phyloP scores from a whole-genome alignment of 2,113 vertebrate genomes.

The Physeter macrocephalus region DNA sequence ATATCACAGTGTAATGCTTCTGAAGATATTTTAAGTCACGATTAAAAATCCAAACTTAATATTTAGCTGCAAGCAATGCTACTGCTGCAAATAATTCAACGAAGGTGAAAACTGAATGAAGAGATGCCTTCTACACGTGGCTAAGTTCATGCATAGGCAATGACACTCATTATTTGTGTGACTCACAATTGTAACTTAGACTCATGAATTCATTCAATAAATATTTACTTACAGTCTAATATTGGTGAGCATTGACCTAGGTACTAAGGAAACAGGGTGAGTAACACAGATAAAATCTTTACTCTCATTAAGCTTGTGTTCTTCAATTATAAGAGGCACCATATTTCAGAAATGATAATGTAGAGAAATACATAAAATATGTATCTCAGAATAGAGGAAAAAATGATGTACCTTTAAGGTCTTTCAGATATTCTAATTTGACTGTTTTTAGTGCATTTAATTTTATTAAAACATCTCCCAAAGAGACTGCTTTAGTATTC shows the following conservation, averaged over 20 bases:
- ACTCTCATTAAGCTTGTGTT: not conserved
- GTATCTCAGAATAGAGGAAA: not conserved
- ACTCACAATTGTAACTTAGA: not conserved
- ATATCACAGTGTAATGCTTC: not conserved
- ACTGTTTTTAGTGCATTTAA: not conserved
- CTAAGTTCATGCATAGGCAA: not conserved
- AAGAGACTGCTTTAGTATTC: not conserved
- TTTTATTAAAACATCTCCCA: not conserved
- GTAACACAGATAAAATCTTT: not conserved
- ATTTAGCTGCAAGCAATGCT: not conserved
- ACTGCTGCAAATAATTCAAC: not conserved
- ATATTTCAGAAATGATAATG: not conserved
- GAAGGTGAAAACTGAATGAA: not conserved
- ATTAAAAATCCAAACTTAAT: conserved; percentile 4
- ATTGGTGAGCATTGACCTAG: not conserved
- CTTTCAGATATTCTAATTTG: not conserved
- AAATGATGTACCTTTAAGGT: not conserved
- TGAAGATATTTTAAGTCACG: not conserved
- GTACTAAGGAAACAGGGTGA: not conserved
- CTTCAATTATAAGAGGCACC: not conserved
- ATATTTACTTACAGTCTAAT: not conserved
- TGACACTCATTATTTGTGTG: not conserved
- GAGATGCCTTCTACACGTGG: not conserved
- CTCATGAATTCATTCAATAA: not conserved
- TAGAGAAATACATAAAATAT: not conserved